Base-by-base conservation (phyloP, 2,797 vertebrate genomes). In the Silurus lanzhouensis region DNA sequence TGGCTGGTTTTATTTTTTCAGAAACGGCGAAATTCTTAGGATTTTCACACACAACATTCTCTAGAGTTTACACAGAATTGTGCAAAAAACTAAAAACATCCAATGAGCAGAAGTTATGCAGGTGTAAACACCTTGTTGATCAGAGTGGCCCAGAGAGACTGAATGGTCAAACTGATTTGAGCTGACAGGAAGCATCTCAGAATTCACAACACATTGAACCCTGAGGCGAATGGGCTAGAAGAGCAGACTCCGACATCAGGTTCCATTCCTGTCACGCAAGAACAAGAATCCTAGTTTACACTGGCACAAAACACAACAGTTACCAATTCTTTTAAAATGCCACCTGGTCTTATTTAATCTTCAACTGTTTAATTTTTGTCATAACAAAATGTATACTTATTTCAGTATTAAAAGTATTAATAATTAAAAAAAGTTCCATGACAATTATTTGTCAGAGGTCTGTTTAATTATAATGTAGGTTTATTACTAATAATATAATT, bases 191-290 rank as follows among this genome's bases (percentile, higher is more conserved):
- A 66, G 44, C n/a, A 27, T 66, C 61, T 81, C 14, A 66, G 44
- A 52, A 80, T 80, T 80, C 61, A 80, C 61, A 80, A 25, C 78
- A 64, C 44, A 80, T 19, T 80, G 63, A 52, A 81, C 61, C 61
- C n/a, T 81, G 61, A 48, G 44, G 44, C 25, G 14, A 44, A 64
- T 46, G 58, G 60, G 13, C 77, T 38, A n/a, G 20, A n/a, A 66
- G 78, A 27, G 44, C 78, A 80, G 15, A 81, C n/a, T 58, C 20
- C 31, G 20, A 15, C 77, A 63, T 46, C 58, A n/a, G 38, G 58
- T 61, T 79, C 58, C 58, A 79, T 61, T 25, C 38, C 20, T 79
- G 31, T 25, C 38, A 25, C 20, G 5, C 12, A 63, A 63, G 60
- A 79, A 46, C 77, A n/a, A 46, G 77, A 15, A 79, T 22, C 58